phyloP scores from a whole-genome alignment of 2,888 invertebrate species.

The Candidula unifasciata region DNA sequence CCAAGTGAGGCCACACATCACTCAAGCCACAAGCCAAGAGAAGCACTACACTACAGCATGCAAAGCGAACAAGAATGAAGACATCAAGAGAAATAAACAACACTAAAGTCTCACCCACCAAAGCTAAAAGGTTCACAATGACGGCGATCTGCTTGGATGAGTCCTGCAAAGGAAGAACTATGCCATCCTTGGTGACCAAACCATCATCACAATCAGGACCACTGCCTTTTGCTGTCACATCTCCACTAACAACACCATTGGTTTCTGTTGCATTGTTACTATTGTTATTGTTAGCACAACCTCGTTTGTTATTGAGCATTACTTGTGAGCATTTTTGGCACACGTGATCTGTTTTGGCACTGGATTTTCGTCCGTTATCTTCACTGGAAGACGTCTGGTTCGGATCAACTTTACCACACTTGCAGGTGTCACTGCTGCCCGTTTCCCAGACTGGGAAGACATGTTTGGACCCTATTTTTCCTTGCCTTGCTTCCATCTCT shows the following conservation, averaged over 20 bases:
- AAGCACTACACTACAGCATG: neutral
- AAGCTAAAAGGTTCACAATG: conserved; percentile 51
- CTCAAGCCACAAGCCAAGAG: neutral
- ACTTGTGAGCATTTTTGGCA: conserved; percentile 35
- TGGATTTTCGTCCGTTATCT: neutral
- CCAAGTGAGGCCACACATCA: neutral
- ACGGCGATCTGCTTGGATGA: conserved; percentile 45
- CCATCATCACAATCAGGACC: neutral
- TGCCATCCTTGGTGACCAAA: neutral
- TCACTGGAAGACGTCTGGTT: conserved; percentile 7
- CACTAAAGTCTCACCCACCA: conserved; percentile 32
- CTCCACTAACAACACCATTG: neutral
- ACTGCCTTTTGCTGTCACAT: neutral
- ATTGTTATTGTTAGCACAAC: conserved; percentile 31
- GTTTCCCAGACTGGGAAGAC: conserved; percentile 55
- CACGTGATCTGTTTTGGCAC: neutral
- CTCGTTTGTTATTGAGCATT: conserved; percentile 13
- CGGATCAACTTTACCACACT: conserved; percentile 12
- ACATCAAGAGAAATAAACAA: neutral
- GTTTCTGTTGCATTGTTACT: neutral
- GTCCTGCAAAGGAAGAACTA: neutral
- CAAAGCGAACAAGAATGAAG: neutral
- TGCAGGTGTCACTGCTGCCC: conserved; percentile 9
- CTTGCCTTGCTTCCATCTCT: conserved; percentile 47
- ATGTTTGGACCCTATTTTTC: conserved; percentile 33